A percentile compares a stretch with the other conserved stretches of the same genome.
Conservation (phyloP, 2,888 invertebrate species). For the Eucera pruinosa region DNA sequence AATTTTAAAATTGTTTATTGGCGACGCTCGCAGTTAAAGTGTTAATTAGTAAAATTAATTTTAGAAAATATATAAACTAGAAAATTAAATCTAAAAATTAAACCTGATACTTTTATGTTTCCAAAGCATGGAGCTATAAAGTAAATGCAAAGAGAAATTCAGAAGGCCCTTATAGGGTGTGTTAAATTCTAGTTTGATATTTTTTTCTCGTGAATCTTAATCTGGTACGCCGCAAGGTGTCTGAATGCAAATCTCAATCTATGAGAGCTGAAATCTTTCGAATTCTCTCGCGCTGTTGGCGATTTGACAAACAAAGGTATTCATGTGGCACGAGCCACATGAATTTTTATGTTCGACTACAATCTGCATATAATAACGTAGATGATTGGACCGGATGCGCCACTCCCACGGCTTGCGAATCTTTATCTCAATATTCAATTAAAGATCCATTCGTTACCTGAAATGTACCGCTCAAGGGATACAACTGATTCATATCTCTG, state of each 20-base stretch:
- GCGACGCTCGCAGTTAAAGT: too few species aligned
- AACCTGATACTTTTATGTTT: too few species aligned
- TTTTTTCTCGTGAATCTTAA: too few species aligned
- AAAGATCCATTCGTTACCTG: constrained; percentile 37
- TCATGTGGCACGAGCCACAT: constrained; percentile 65
- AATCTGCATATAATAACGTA: constrained; percentile 80
- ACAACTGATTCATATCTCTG: constrained; percentile 4
- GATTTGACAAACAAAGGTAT: constrained; percentile 45
- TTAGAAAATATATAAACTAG: too few species aligned
- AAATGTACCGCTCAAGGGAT: constrained; percentile 9
- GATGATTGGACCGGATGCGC: constrained; percentile 79
- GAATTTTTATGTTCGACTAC: constrained; percentile 75
- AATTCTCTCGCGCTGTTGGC: constrained; percentile 2
- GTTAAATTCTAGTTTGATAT: too few species aligned
- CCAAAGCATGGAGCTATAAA: too few species aligned
- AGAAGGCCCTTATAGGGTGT: too few species aligned
- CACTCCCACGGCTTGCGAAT: constrained; percentile 73
- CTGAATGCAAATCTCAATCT: not conserved
- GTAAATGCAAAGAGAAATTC: too few species aligned
- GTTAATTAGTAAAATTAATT: too few species aligned
- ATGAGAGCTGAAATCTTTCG: constrained; percentile 1
- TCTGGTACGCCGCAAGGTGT: not conserved
- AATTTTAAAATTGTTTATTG: too few species aligned
- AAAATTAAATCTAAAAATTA: too few species aligned
- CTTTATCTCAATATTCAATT: constrained; percentile 63